These are phyloP conservation scores for Eupeodes latifasciatus DNA, from an alignment of 2,888 invertebrate species.

Conservation along the genomic window DNA sequence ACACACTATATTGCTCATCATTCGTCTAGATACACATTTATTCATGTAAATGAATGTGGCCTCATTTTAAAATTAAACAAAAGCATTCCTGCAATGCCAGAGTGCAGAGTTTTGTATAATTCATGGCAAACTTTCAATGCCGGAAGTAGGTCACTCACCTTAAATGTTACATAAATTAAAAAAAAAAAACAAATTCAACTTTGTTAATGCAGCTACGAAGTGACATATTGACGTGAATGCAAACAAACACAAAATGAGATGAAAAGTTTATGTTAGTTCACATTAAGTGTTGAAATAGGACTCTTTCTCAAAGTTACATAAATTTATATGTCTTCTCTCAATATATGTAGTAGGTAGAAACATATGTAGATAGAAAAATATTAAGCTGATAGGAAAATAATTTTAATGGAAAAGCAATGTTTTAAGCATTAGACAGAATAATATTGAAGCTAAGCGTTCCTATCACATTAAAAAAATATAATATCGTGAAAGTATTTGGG, in stretches of 20 bases:
- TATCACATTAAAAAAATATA: no score
- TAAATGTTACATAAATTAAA: not conserved
- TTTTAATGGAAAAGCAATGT: conserved; percentile 2
- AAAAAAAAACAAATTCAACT: conserved; percentile 5
- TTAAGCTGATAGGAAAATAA: conserved; percentile 10
- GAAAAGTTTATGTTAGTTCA: conserved; percentile 16
- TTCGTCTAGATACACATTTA: conserved; percentile 11
- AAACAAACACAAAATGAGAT: conserved; percentile 1
- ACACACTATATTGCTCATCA: not conserved
- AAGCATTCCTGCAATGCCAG: conserved; percentile 1
- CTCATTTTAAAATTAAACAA: conserved; percentile 37
- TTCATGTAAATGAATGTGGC: conserved; percentile 39
- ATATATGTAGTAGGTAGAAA: no score
- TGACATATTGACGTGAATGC: conserved; percentile 20
- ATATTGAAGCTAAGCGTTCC: no score
- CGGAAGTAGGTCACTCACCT: conserved; percentile 33
- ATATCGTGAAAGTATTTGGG: no score
- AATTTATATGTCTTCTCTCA: not conserved
- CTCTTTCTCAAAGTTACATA: not conserved
- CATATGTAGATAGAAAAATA: not conserved
- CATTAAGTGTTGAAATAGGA: conserved; percentile 1
- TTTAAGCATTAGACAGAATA: not conserved
- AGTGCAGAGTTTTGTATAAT: conserved; percentile 30
- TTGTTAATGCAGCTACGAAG: conserved; percentile 10
- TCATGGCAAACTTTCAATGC: conserved; percentile 34